phyloP scores from a whole-genome alignment of 2,797 vertebrate genomes.

The Miopithecus talapoin region DNA sequence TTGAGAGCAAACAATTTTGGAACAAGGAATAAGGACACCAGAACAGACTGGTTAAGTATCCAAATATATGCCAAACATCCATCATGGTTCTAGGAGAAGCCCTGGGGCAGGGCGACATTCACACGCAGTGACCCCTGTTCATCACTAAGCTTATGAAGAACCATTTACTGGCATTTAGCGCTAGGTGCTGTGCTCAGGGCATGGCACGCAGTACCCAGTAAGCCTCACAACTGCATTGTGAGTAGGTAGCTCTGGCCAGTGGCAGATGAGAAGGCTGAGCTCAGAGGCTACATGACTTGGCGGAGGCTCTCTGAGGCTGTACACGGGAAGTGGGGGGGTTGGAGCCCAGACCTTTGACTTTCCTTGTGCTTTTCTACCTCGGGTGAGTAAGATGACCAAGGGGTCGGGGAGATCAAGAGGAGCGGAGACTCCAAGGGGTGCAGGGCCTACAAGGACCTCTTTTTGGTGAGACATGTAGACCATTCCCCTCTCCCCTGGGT shows the following conservation, averaged over 20 bases:
- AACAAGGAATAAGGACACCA: background rate
- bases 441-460: background rate
- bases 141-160: background rate
- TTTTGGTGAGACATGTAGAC: background rate
- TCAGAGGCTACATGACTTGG: background rate
- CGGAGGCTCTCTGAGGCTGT: background rate
- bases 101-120: background rate
- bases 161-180: background rate
- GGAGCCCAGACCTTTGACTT: background rate
- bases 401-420: background rate
- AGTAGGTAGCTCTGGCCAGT: background rate
- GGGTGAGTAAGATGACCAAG: background rate
- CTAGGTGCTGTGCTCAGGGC: no score
- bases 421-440: background rate
- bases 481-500: background rate
- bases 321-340: background rate
- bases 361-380: background rate
- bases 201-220: background rate
- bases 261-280: background rate
- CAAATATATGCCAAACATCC: background rate
- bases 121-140: background rate
- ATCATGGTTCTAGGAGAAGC: background rate
- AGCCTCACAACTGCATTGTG: background rate
- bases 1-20: background rate
- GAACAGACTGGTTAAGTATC: background rate